Conservation (phyloP, 2,797 vertebrate genomes). For the Choloepus didactylus region DNA sequence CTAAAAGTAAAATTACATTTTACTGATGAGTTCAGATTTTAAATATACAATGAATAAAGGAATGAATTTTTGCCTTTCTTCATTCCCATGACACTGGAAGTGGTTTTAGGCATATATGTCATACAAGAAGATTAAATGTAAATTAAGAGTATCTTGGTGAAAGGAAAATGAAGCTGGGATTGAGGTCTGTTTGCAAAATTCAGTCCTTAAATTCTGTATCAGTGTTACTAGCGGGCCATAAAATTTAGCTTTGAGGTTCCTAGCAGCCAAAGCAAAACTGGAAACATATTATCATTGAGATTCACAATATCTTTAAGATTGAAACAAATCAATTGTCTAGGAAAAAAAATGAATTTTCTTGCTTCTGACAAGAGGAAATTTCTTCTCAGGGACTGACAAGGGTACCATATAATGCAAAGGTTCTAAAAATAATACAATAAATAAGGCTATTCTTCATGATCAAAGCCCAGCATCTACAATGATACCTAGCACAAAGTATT, state of each 20-base stretch:
- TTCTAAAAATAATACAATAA: neutral
- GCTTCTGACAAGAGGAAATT: neutral
- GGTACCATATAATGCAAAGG: neutral
- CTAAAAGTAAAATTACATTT: neutral
- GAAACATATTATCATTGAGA: neutral
- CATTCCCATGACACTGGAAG: neutral
- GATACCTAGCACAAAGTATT: neutral
- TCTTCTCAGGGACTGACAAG: neutral
- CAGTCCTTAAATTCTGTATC: neutral
- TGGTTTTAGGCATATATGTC: neutral
- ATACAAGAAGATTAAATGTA: neutral
- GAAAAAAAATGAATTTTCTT: neutral
- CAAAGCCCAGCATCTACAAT: neutral
- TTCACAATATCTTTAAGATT: neutral
- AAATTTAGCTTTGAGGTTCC: conserved; percentile 20
- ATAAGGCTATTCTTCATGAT: neutral
- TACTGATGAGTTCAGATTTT: neutral
- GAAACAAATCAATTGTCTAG: neutral
- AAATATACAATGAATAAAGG: conserved; percentile 19
- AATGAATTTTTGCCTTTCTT: neutral
- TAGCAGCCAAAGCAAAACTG: neutral
- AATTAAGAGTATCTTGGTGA: neutral
- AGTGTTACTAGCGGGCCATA: neutral
- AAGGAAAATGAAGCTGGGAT: neutral
- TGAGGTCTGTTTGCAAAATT: conserved; percentile 9